Conservation (phyloP, 1,140 invertebrate genomes). For the Latrodectus geometricus region DNA sequence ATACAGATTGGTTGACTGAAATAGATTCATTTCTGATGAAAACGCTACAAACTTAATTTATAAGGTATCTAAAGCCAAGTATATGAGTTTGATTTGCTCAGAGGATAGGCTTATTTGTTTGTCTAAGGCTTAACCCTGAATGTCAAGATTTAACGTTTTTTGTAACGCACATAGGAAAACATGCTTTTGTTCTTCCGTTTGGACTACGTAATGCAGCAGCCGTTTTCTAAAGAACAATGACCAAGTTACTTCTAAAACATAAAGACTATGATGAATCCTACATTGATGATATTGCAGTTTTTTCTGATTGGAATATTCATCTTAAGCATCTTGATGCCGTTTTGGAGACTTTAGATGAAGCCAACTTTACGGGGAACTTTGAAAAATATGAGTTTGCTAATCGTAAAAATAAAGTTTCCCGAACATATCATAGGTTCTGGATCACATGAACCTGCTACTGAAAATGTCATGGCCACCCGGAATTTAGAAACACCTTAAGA, state of each 20-base stretch:
- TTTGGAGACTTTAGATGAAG: neutral
- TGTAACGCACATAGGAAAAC: neutral
- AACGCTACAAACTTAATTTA: constrained; percentile 63
- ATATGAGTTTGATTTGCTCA: neutral
- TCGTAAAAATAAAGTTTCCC: neutral
- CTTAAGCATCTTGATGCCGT: neutral
- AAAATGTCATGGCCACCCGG: neutral
- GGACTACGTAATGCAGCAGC: neutral
- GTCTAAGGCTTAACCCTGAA: neutral
- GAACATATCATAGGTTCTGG: neutral
- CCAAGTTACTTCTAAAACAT: neutral
- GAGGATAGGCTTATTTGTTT: too few species aligned
- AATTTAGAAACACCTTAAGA: neutral
- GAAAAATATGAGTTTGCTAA: neutral
- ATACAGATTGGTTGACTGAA: constrained; percentile 69
- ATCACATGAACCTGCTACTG: neutral
- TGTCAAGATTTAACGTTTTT: neutral
- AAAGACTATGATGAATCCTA: neutral
- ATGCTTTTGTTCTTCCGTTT: neutral
- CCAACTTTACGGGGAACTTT: neutral
- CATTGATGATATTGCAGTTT: neutral
- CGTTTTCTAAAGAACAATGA: neutral
- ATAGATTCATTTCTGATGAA: constrained; percentile 69
- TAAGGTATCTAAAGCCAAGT: constrained; percentile 63
- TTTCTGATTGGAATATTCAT: neutral